These are phyloP conservation scores for Prunella strophiata DNA, from an alignment of 2,797 vertebrate species.

Conservation along the genomic window DNA sequence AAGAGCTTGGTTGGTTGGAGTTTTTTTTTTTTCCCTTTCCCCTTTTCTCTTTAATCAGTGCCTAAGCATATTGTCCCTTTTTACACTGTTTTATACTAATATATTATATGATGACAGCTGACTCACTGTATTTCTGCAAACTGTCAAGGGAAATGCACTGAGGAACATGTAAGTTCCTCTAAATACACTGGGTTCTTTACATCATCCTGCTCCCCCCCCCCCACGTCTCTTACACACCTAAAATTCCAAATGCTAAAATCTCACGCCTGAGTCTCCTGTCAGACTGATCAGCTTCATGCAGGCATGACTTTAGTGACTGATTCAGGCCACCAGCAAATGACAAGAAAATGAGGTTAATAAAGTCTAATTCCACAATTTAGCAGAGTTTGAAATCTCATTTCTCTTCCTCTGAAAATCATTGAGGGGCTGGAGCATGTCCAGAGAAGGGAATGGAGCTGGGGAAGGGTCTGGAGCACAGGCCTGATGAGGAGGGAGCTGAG, in stretches of 20 bases:
- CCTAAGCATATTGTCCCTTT: slow-evolving; percentile 63
- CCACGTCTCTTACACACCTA: not conserved
- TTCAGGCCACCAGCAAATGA: not conserved
- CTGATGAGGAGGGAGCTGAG: not conserved
- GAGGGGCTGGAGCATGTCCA: fast-evolving
- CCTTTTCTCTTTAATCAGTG: slow-evolving; percentile 50
- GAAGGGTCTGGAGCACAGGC: not conserved
- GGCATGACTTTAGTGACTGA: not conserved
- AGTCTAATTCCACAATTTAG: not conserved
- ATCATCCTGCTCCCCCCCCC: not conserved
- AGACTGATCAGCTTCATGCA: not conserved
- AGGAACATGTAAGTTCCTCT: slow-evolving; percentile 41
- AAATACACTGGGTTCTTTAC: slow-evolving; percentile 32
- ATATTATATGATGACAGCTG: slow-evolving; percentile 70
- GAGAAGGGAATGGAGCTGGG: fast-evolving
- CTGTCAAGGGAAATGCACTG: slow-evolving; percentile 52
- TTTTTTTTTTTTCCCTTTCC: not conserved
- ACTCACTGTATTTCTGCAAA: slow-evolving; percentile 62
- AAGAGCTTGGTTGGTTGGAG: not conserved
- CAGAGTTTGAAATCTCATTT: not conserved
- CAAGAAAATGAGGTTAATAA: not conserved
- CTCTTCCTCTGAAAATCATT: not conserved
- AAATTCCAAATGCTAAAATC: not conserved
- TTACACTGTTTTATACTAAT: slow-evolving; percentile 70
- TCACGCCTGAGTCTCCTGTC: not conserved